Evolutionary conservation across 1,140 invertebrate species (phyloP).

Genomic region (Charaxes varanes): DNA sequence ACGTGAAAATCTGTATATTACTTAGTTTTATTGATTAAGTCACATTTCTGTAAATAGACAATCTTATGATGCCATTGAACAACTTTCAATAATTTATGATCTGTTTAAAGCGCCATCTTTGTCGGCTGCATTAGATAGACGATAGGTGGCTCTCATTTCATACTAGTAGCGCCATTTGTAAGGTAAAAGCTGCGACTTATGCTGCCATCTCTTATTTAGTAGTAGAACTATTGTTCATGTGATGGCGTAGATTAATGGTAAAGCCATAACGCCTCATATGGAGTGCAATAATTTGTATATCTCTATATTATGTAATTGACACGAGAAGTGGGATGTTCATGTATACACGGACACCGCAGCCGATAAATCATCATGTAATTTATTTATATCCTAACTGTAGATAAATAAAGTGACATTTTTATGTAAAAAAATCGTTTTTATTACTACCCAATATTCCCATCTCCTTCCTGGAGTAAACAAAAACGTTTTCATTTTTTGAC

Average conservation of each 20-base stretch:
- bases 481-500: not conserved
- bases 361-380: slow-evolving; percentile 64
- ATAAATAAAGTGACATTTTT: slow-evolving; percentile 72
- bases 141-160: slow-evolving; percentile 12
- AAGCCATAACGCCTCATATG: slow-evolving; percentile 18
- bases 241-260: slow-evolving; percentile 13
- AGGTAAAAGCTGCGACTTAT: slow-evolving; percentile 21
- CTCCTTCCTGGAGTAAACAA: not conserved
- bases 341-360: slow-evolving; percentile 50
- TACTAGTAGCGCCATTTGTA: slow-evolving; percentile 23
- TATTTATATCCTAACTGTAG: slow-evolving; percentile 73
- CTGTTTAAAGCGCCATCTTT: slow-evolving; percentile 14
- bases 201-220: slow-evolving; percentile 28
- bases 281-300: slow-evolving; percentile 33
- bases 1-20: too few relatives aligned
- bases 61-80: not conserved
- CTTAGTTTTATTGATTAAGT: slow-evolving; percentile 16
- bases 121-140: slow-evolving; percentile 3
- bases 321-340: slow-evolving; percentile 37
- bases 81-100: slow-evolving; percentile 6
- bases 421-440: slow-evolving; percentile 48
- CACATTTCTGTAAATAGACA: slow-evolving; percentile 13
- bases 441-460: slow-evolving; percentile 5
- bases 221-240: slow-evolving; percentile 19
- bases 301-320: slow-evolving; percentile 20